phyloP scores from a whole-genome alignment of 1,140 invertebrate genomes.

The Stegodyphus dumicola region DNA sequence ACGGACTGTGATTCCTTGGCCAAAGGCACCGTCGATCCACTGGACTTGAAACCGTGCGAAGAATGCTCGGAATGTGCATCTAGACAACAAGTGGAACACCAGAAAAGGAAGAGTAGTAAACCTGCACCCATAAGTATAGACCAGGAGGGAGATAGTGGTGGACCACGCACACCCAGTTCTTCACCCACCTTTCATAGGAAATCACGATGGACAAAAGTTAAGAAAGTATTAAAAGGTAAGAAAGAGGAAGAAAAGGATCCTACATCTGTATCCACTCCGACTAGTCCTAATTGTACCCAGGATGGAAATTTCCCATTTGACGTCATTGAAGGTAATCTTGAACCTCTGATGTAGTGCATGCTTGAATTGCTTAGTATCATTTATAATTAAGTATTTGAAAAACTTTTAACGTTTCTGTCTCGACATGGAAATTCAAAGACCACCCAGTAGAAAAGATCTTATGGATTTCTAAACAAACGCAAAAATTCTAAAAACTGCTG shows the following conservation, averaged over 20 bases:
- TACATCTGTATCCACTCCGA: constrained; percentile 72
- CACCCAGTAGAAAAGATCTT: too few species aligned
- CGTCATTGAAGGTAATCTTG: constrained; percentile 32
- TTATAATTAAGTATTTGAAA: too few species aligned
- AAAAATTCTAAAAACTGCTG: too few species aligned
- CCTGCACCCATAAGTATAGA: constrained; percentile 1
- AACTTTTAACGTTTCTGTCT: too few species aligned
- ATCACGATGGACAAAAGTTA: constrained; percentile 80
- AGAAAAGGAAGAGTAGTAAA: constrained; percentile 14
- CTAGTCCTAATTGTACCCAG: constrained; percentile 71
- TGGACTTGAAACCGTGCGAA: background rate
- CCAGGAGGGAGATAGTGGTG: background rate
- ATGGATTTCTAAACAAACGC: too few species aligned
- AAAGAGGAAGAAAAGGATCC: constrained; percentile 16
- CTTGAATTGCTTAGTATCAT: too few species aligned
- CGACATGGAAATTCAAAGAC: too few species aligned
- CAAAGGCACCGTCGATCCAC: background rate
- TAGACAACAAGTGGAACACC: background rate
- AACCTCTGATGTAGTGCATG: too few species aligned
- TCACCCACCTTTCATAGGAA: constrained; percentile 68
- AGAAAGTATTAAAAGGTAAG: constrained; percentile 73
- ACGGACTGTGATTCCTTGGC: constrained; percentile 1
- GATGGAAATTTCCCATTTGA: constrained; percentile 49
- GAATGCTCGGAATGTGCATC: background rate
- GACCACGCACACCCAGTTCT: constrained; percentile 65